Conservation (phyloP, 2,113 vertebrate species). For the Notechis scutatus region DNA sequence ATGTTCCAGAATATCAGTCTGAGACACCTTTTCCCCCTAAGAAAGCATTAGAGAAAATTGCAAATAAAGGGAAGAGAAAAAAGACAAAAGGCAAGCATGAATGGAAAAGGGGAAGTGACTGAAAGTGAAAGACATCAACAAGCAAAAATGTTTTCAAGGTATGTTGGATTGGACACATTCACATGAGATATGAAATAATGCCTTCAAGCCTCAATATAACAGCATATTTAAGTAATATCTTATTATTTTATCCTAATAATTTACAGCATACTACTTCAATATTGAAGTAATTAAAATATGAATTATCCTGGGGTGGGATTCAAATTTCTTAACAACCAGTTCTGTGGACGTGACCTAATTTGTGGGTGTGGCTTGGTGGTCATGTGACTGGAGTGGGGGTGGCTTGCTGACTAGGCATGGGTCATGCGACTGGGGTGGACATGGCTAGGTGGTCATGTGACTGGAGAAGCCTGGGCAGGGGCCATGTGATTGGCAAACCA, state of each 20-base stretch:
- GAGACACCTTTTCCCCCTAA: not conserved
- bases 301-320: not conserved
- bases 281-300: not conserved
- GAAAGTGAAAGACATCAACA: not conserved
- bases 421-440: no score
- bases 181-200: not conserved
- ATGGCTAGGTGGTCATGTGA: no score
- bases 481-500: no score
- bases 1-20: not conserved
- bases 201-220: not conserved
- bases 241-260: not conserved
- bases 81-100: not conserved
- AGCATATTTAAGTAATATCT: not conserved
- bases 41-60: not conserved
- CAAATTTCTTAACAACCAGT: no score
- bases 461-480: no score
- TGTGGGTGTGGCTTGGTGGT: no score
- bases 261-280: not conserved
- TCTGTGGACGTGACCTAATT: no score
- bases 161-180: not conserved
- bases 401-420: no score
- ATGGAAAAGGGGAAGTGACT: not conserved
- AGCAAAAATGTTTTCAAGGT: not conserved
- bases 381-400: no score
- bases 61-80: not conserved